Base-by-base conservation (phyloP, 2,797 vertebrate genomes). In the Nyctalus aviator region DNA sequence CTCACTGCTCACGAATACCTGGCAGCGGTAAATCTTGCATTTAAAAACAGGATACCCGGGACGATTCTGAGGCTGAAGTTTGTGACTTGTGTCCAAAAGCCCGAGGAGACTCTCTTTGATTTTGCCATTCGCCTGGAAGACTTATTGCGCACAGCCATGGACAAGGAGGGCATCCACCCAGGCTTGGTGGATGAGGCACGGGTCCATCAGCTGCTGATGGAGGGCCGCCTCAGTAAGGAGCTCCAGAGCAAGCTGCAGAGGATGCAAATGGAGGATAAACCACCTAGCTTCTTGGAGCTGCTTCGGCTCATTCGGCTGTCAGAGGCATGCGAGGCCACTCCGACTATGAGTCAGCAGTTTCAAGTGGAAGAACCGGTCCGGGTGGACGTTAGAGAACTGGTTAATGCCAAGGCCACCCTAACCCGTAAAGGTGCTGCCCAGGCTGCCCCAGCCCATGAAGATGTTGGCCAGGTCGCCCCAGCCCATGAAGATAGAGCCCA, bases 71-170 rank as follows among this genome's bases (percentile, higher is more conserved):
- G 82, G 41, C 62, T 94, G 53, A 95, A 77, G 66, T 90, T 96
- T n/a, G 27, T 95, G 66, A 91, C 62, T 2, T 96, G 94, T 15
- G 57, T 59, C 1, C 95, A 96, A 77, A 0, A 3, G n/a, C 90
- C 92, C 15, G 50, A 48, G 48, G 95, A 97, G 82, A 81, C 41
- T 1, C 84, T 96, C 5, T 88, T 77, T 32, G 90, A 68, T 35
- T 97, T 73, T 0, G 84, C 94, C 84, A 83, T 84, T 44, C 90
- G 81, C 32, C 84, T 81, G 55, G 96, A 97, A 86, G 73, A n/a
- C 59, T 21, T 91, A 53, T 84, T 96, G 84, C 95, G 95, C 77
- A 3, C 0, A 1, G 95, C 94, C 6, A 0, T 93, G 37, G 75
- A 90, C 84, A 94, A 69, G 53, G 88, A 90, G 18, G 92, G 72